Evolutionary conservation across 2,888 invertebrate genomes (phyloP), one percentile per base, ranked within the genome.

Genomic region (Agonopterix subpropinquella): DNA sequence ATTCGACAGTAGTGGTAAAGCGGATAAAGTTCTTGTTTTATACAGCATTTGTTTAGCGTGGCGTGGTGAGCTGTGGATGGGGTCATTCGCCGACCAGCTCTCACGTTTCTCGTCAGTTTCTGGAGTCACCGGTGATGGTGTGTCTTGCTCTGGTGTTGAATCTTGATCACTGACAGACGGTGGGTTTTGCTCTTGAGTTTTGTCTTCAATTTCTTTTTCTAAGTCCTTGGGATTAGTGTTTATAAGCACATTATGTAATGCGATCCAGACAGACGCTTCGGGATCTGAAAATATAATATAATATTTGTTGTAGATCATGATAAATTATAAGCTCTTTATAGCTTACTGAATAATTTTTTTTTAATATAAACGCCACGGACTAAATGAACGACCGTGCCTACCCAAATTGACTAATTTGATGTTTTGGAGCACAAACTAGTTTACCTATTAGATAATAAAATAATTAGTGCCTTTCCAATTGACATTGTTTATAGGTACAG

Each of bases 1-100:
- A 53, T 71, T 78, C 1, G 78, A 73, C 28, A 28, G 28, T 36
- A 89, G 56, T 0, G 89, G 89, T 37, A 89, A 60, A 0, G 80
- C 82, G 1, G 89, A 89, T 47, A 89, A 53, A 8, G 89, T 89
- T 66, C 87, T 72, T 1, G 79, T 86, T 73, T 89, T 88, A 53
- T 73, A 89, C 4, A 85, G 56, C 64, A 81, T 76, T 28, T 28
- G 28, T 65, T 84, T 76, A 28, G 89, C 71, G 68, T 77, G 78
- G 77, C 82, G 80, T 54, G 82, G 76, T 1, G 81, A 79, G 47
- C 70, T 75, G 49, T 73, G 73, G 15, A 66, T 63, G 0, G 73
- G 59, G 2, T 83, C 82, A 37, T 59, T 75, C 1, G 69, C 62
- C 4, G 75, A 63, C 80, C 78, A 85, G 52, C 82, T 85, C 39